Conservation (phyloP, 2,113 vertebrate genomes). For the Phyllopteryx taeniolatus region DNA sequence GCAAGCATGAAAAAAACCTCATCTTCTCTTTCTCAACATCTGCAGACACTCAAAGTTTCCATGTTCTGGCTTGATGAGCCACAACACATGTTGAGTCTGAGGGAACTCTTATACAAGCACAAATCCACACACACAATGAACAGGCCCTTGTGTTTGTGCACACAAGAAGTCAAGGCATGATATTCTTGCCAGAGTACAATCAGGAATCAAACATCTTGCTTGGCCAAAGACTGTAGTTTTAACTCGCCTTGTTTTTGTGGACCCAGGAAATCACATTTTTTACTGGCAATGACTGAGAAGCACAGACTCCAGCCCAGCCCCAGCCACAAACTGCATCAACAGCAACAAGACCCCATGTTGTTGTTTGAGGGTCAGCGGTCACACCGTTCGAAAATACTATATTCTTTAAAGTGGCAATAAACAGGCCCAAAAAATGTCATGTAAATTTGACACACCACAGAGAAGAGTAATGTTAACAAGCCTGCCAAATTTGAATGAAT, state of each 20-base stretch:
- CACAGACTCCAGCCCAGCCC: slow-evolving; percentile 31
- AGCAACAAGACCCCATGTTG: slow-evolving; percentile 29
- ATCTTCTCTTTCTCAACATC: slow-evolving; percentile 54
- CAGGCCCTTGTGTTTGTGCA: slow-evolving; percentile 43
- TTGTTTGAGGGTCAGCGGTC: slow-evolving; percentile 32
- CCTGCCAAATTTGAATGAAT: no score
- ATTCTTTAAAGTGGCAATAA: neutral
- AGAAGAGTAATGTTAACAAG: no score
- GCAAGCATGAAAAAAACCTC: slow-evolving; percentile 11
- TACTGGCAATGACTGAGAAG: slow-evolving; percentile 38
- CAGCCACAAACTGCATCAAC: slow-evolving; percentile 17
- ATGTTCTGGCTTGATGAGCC: slow-evolving; percentile 68
- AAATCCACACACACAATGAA: slow-evolving; percentile 26
- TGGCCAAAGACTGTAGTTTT: slow-evolving; percentile 65
- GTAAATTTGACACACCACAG: no score
- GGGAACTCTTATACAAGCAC: slow-evolving; percentile 35
- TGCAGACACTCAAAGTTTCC: slow-evolving; percentile 71
- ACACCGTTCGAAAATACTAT: neutral
- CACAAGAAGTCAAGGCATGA: slow-evolving; percentile 40
- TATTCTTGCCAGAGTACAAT: slow-evolving; percentile 60
- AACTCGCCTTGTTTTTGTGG: slow-evolving; percentile 61
- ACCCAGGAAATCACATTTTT: slow-evolving; percentile 47
- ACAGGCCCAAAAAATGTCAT: no score
- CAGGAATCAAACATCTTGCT: slow-evolving; percentile 55
- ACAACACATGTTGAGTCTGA: slow-evolving; percentile 64